Evolutionary conservation across 30 jellyfish, hydroid and myxozoan species (phyloP).

Genomic region (Chrysaora quinquecirrha): DNA sequence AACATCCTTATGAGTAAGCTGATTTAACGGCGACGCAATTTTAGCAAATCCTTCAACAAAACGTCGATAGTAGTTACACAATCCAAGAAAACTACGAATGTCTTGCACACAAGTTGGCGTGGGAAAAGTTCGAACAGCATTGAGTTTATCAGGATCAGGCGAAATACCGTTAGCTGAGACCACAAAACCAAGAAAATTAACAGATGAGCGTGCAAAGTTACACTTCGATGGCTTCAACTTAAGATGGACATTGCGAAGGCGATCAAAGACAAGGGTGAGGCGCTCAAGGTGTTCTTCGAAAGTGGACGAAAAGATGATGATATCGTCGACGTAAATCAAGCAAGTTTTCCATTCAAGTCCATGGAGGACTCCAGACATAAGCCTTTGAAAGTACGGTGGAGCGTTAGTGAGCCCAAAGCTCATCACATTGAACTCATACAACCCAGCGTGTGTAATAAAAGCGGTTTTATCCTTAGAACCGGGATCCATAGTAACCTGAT

Average conservation of each 20-base stretch:
- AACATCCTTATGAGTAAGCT: no score
- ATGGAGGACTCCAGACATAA: constrained; percentile 38
- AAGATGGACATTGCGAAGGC: constrained; percentile 16
- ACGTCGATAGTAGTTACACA: no score
- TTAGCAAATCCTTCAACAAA: constrained; percentile 10
- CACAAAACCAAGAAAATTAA: no score
- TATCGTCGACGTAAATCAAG: no score
- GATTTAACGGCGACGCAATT: constrained; percentile 18
- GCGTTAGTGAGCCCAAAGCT: constrained; percentile 49
- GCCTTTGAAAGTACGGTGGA: constrained; percentile 50
- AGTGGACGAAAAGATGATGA: constrained; percentile 40
- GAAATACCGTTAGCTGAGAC: constrained; percentile 32
- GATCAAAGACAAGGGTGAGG: constrained; percentile 39
- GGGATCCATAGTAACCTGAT: constrained; percentile 34
- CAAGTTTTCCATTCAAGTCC: constrained; percentile 54
- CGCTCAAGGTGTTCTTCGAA: constrained; percentile 41
- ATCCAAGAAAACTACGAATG: constrained; percentile 32
- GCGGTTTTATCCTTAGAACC: constrained; percentile 9
- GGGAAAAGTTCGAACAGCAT: constrained; percentile 13
- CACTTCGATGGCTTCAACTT: constrained; percentile 45
- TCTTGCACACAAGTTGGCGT: constrained; percentile 16
- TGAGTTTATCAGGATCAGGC: constrained; percentile 46
- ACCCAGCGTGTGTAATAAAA: no score
- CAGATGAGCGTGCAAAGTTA: constrained; percentile 9
- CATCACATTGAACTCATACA: constrained; percentile 18